Evolutionary conservation across 2,888 invertebrate species (phyloP).

Genomic region (Cordilura impudica): DNA sequence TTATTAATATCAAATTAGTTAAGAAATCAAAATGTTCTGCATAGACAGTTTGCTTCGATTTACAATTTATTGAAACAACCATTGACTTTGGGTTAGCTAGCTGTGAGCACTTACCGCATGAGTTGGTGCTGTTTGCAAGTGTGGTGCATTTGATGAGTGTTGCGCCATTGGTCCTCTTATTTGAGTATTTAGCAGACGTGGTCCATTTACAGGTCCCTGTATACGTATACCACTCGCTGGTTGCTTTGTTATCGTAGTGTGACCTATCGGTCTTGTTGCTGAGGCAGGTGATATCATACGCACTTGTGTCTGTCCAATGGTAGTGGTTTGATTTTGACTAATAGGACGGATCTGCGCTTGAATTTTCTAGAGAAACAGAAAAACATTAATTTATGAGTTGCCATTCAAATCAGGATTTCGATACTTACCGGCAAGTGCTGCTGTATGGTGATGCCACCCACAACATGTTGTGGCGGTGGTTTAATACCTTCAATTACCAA

Average conservation of each 20-base stretch:
- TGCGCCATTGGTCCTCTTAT: slow-evolving; percentile 72
- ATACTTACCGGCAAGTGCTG: slow-evolving; percentile 76
- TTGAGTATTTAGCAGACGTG: slow-evolving; percentile 74
- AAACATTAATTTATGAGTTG: neutral
- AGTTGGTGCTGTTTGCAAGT: slow-evolving; percentile 74
- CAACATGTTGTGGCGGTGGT: slow-evolving; percentile 87
- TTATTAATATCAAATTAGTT: no score
- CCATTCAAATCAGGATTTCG: neutral
- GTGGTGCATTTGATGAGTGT: slow-evolving; percentile 70
- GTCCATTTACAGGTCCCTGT: slow-evolving; percentile 73
- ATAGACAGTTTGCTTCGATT: no score
- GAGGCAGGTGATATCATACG: slow-evolving; percentile 80
- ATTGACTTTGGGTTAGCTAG: no score
- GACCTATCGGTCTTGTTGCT: slow-evolving; percentile 76
- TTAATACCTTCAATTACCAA: slow-evolving; percentile 96
- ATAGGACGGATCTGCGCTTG: slow-evolving; percentile 80
- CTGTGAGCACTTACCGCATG: slow-evolving; percentile 75
- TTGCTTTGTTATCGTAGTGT: slow-evolving; percentile 78
- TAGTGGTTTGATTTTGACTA: slow-evolving; percentile 79
- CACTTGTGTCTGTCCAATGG: slow-evolving; percentile 81
- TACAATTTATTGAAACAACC: no score
- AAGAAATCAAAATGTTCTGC: no score
- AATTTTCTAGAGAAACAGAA: slow-evolving; percentile 71
- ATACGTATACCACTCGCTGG: slow-evolving; percentile 74
- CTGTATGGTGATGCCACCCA: slow-evolving; percentile 79